These are phyloP conservation scores for Julus scandinavius DNA, from an alignment of 2,888 invertebrate genomes.

Conservation along the genomic window DNA sequence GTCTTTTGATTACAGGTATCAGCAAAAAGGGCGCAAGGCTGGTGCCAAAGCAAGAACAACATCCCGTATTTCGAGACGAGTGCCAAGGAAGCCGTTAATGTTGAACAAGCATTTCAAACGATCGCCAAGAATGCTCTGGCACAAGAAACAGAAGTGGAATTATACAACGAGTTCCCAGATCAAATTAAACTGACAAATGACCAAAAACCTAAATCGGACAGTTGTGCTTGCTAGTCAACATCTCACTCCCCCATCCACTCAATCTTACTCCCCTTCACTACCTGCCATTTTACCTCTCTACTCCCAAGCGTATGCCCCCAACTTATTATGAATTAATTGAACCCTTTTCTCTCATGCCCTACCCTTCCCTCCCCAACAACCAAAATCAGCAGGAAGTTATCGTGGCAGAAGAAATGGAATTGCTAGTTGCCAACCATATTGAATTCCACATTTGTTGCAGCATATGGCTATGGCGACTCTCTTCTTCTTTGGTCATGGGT, in stretches of 20 bases:
- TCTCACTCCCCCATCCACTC: conserved; percentile 28
- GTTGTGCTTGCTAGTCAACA: conserved; percentile 62
- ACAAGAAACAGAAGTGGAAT: conserved; percentile 80
- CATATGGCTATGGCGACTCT: neutral
- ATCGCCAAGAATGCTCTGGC: conserved; percentile 98
- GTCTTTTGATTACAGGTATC: conserved; percentile 71
- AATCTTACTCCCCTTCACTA: neutral
- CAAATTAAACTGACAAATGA: conserved; percentile 80
- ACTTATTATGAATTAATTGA: conserved; percentile 5
- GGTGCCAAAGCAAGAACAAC: conserved; percentile 99
- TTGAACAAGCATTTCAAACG: conserved; percentile 98
- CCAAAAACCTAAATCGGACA: conserved; percentile 60
- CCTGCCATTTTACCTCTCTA: neutral
- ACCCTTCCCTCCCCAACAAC: neutral
- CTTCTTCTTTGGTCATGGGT: neutral
- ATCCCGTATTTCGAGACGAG: conserved; percentile 99
- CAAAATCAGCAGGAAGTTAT: neutral
- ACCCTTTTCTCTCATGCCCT: conserved; percentile 18
- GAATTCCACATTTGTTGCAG: neutral
- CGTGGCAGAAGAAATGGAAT: neutral
- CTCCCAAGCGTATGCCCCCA: neutral
- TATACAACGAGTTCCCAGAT: conserved; percentile 97
- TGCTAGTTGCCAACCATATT: neutral
- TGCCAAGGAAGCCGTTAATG: conserved; percentile 98
- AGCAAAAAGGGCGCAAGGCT: conserved; percentile 92